phyloP scores from a whole-genome alignment of 2,888 invertebrate species.

The Nineta flava region DNA sequence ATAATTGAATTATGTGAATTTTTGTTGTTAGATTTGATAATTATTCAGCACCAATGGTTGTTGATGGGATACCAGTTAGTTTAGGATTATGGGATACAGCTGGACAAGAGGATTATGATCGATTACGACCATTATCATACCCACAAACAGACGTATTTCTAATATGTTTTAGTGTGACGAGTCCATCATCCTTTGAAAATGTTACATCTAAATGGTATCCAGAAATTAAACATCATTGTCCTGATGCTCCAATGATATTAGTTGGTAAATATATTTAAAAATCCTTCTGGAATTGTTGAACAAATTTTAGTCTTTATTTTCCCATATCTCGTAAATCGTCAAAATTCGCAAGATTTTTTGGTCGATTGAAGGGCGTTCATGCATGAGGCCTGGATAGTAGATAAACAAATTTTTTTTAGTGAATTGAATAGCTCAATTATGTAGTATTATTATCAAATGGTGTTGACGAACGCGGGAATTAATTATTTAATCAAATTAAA shows the following conservation, averaged over 20 bases:
- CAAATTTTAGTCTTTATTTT: background rate
- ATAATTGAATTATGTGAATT: too few relatives aligned
- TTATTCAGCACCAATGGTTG: constrained; percentile 97
- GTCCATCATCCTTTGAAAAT: constrained; percentile 98
- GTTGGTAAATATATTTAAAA: constrained; percentile 75
- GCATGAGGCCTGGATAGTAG: too few relatives aligned
- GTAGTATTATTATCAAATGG: too few relatives aligned
- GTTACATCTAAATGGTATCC: constrained; percentile 99
- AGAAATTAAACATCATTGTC: constrained; percentile 99
- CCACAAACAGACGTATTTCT: constrained; percentile 99
- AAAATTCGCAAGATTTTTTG: background rate
- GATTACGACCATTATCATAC: constrained; percentile 88
- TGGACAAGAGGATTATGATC: constrained; percentile 94
- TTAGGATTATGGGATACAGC: constrained; percentile 97
- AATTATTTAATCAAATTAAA: too few relatives aligned
- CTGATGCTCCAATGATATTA: constrained; percentile 96
- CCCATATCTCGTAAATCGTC: background rate
- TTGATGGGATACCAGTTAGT: constrained; percentile 93
- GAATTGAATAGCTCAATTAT: too few relatives aligned
- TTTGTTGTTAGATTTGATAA: constrained; percentile 73
- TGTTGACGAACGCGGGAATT: too few relatives aligned
- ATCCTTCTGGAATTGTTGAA: background rate
- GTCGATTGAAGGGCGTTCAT: background rate
- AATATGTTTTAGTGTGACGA: constrained; percentile 98
- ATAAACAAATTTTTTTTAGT: too few relatives aligned